Percentiles rank a stretch among this genome's conserved stretches.
These are phyloP conservation scores for Ceratina japonica DNA, from an alignment of 1,140 invertebrate genomes.

Conservation along the genomic window DNA sequence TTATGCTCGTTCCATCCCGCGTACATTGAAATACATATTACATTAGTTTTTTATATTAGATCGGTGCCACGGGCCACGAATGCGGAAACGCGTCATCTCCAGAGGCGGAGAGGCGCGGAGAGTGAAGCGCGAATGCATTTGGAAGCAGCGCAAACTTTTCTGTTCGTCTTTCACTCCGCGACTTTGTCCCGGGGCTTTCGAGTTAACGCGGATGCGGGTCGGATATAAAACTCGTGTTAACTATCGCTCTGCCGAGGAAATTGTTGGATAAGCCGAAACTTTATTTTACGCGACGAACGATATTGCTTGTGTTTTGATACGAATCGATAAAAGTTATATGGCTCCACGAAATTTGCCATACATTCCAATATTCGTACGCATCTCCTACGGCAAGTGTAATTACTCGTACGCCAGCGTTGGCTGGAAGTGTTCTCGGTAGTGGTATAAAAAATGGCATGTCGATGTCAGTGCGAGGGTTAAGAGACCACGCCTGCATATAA, in stretches of 20 bases:
- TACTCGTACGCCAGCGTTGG: no score
- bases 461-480: no score
- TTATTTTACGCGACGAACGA: no score
- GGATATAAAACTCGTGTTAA: background rate
- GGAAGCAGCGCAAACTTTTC: slow-evolving; percentile 11
- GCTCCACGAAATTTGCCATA: no score
- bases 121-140: slow-evolving; percentile 1
- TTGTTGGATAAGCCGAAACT: no score
- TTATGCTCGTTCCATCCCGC: background rate
- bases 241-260: background rate
- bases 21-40: background rate
- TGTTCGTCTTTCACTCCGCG: background rate
- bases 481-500: background rate
- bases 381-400: no score
- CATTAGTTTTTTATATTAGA: slow-evolving; percentile 42
- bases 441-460: no score
- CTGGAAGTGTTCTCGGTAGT: no score
- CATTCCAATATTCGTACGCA: no score
- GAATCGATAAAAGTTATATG: no score
- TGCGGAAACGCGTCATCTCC: background rate
- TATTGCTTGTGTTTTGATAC: no score
- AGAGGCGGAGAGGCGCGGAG: background rate
- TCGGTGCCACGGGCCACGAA: slow-evolving; percentile 14
- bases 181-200: background rate
- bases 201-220: background rate